A percentile compares a stretch with the other conserved stretches of the same genome.
phyloP scores from a whole-genome alignment of 1,140 invertebrate genomes.

The Oedothorax gibbosus region DNA sequence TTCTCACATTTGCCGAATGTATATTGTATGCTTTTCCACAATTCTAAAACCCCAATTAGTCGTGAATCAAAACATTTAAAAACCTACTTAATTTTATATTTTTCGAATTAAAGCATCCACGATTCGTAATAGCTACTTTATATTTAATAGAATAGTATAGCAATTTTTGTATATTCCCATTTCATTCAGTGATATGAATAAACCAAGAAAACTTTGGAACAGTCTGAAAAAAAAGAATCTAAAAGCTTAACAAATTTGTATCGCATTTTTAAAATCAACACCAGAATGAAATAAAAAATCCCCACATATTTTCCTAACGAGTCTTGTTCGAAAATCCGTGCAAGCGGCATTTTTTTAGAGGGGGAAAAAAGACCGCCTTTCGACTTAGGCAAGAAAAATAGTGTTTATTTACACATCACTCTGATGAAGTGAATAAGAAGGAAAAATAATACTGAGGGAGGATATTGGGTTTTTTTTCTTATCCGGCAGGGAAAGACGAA shows the following conservation, averaged over 20 bases:
- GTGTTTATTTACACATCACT: conserved; percentile 24
- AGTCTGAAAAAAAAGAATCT: background rate
- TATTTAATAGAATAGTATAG: background rate
- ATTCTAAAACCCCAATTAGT: background rate
- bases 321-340: background rate
- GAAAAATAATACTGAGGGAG: background rate
- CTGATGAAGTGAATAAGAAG: background rate
- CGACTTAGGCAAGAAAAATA: background rate
- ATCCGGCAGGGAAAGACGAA: no score
- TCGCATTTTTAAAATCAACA: background rate
- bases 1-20: conserved; percentile 1
- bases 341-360: background rate
- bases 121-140: background rate
- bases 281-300: background rate
- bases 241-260: no score
- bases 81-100: no score
- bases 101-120: no score
- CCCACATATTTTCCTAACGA: conserved; percentile 10
- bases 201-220: background rate
- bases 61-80: background rate
- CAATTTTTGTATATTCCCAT: background rate
- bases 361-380: background rate
- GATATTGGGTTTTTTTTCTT: no score
- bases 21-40: background rate
- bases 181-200: background rate